Base-by-base conservation (phyloP, 2,113 vertebrate genomes). In the Caracal caracal region DNA sequence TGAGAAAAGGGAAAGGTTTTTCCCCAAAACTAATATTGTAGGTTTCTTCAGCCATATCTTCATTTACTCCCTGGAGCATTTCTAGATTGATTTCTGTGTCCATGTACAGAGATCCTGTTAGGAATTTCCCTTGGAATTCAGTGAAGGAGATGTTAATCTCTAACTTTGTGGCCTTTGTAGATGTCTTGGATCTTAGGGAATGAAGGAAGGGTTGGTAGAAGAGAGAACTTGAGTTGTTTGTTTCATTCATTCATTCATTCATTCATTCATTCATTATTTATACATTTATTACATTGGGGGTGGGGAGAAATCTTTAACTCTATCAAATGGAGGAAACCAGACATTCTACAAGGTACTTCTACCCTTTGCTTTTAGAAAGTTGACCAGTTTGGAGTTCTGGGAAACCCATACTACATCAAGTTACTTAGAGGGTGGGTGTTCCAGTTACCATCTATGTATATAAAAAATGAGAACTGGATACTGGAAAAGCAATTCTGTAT, bases 291-390 rank as follows among this genome's bases (percentile, higher is more conserved):
- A 24, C 35, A 10, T 30, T 71, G 70, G 47, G 43, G 20, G 3
- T 63, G 16, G 53, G n/a, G 6, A 76, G 43, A 56, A 68, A 65
- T 81, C 75, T 56, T 73, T 68, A 68, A 80, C 68, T 12, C 6
- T 76, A 30, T 22, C 40, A 79, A 76, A n/a, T 84, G 49, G 5
- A 95, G 79, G 81, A 90, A 92, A 22, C 30, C 33, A 96, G 92
- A 51, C 24, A 83, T 49, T 22, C 8, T 70, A 19, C 51, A 88
- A 61, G 63, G 26, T 83, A 37, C 4, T 47, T 16, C 10, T 6
- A 63, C 10, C 26, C 12, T 2, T 63, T 84, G n/a, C 24, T 88
- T 93, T 94, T 96, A 82, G 47, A 88, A 73, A 53, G 75, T 47
- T 43, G 26, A 59, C 28, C 2, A 73, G 10, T 37, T 47, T 79